A percentile compares a stretch with the other conserved stretches of the same genome.
These are phyloP conservation scores for Neria commutata DNA, from an alignment of 2,888 invertebrate species.

Conservation along the genomic window DNA sequence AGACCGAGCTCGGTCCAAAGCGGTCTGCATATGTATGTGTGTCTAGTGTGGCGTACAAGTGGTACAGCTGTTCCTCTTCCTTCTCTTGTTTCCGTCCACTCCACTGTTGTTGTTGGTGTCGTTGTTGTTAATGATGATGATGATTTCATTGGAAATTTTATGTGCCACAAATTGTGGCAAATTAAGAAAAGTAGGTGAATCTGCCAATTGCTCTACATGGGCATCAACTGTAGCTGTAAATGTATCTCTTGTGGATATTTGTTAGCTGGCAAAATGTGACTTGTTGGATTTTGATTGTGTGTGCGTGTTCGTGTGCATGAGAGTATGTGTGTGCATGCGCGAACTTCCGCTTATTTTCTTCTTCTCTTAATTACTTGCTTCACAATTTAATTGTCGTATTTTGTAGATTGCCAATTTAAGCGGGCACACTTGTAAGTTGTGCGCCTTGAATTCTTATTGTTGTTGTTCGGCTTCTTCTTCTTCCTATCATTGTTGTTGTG, in stretches of 20 bases:
- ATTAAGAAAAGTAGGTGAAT: constrained; percentile 17
- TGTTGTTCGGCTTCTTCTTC: background rate
- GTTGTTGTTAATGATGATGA: background rate
- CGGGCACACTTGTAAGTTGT: too few relatives aligned
- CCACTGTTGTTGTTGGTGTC: background rate
- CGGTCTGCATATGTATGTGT: too few relatives aligned
- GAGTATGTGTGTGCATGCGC: background rate
- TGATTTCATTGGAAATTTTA: background rate
- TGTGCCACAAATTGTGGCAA: background rate
- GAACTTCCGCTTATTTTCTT: background rate
- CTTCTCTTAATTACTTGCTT: background rate
- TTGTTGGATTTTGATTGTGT: background rate
- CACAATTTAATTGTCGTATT: constrained; percentile 24
- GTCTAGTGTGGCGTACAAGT: too few relatives aligned
- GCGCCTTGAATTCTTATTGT: too few relatives aligned
- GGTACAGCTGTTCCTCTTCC: too few relatives aligned
- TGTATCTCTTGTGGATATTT: too few relatives aligned
- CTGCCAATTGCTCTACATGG: too few relatives aligned
- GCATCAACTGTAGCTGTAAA: too few relatives aligned
- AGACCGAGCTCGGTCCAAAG: too few relatives aligned
- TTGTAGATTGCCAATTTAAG: constrained; percentile 29
- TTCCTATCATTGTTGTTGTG: background rate
- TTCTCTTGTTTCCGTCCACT: background rate
- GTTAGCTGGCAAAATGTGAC: background rate
- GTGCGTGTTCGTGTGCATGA: background rate